Percentiles rank a stretch among this genome's conserved stretches.
Conservation (phyloP, 2,113 vertebrate genomes). For the Dermatemys mawii region DNA sequence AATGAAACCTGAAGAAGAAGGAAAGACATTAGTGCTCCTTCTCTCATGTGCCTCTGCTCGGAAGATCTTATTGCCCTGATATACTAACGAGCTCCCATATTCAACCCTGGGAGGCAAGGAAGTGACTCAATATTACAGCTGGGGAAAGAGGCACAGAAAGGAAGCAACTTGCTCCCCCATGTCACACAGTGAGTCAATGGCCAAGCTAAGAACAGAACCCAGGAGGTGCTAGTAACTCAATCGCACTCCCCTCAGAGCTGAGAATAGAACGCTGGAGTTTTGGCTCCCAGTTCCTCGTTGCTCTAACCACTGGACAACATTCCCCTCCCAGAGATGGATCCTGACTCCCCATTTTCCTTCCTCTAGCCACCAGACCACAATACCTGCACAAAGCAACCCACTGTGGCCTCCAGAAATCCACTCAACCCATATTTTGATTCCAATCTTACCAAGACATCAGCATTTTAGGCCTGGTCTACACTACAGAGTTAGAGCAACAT, state of each 20-base stretch:
- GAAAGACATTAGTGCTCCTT: neutral
- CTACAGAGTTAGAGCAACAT: neutral
- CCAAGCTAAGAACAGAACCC: neutral
- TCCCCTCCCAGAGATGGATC: neutral
- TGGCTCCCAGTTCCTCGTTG: neutral
- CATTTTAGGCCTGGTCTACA: neutral
- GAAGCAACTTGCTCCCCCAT: neutral
- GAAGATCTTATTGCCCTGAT: neutral
- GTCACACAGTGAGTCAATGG: neutral
- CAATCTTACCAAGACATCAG: neutral
- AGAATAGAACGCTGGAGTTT: neutral
- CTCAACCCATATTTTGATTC: neutral
- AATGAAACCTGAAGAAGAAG: conserved; percentile 86
- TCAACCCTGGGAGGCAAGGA: neutral
- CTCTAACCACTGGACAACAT: neutral
- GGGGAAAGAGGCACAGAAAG: neutral
- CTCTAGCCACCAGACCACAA: neutral
- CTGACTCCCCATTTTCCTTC: neutral
- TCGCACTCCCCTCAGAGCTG: neutral
- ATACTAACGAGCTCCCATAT: neutral
- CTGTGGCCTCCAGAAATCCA: neutral
- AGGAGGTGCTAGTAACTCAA: neutral
- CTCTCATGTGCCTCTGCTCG: too few species aligned
- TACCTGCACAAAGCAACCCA: neutral
- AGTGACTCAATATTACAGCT: neutral